Conservation (phyloP, 2,113 vertebrate genomes). For the Nettapus auritus region DNA sequence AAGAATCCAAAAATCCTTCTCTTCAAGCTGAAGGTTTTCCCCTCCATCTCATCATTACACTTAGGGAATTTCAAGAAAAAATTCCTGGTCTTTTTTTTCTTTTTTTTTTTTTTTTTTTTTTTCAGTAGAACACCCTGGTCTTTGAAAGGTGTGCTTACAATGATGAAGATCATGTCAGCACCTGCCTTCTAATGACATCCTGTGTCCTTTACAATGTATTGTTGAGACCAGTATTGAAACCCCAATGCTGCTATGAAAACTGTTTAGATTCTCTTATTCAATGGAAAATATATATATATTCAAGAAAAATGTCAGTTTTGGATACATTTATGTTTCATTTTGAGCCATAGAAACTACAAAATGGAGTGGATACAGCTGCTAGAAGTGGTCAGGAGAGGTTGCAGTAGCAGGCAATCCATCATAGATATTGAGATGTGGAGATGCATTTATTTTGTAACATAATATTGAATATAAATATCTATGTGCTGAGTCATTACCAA, state of each 20-base stretch:
- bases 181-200: background rate
- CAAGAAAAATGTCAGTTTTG: background rate
- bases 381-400: background rate
- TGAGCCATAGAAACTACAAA: background rate
- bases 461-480: background rate
- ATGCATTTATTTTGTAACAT: background rate
- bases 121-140: background rate
- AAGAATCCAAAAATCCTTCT: background rate
- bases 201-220: background rate
- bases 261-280: background rate
- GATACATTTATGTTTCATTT: background rate
- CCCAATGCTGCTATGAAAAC: background rate
- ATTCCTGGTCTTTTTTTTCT: background rate
- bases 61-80: background rate
- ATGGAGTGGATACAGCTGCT: background rate
- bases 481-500: background rate
- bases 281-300: background rate
- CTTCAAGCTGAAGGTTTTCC: background rate
- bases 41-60: background rate
- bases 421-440: background rate
- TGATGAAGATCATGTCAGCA: background rate
- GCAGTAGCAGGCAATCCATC: background rate
- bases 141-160: background rate
- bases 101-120: background rate
- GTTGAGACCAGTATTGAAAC: background rate